These are phyloP conservation scores for Chaetodon trifasciatus DNA, from an alignment of 2,797 vertebrate species.

Conservation along the genomic window DNA sequence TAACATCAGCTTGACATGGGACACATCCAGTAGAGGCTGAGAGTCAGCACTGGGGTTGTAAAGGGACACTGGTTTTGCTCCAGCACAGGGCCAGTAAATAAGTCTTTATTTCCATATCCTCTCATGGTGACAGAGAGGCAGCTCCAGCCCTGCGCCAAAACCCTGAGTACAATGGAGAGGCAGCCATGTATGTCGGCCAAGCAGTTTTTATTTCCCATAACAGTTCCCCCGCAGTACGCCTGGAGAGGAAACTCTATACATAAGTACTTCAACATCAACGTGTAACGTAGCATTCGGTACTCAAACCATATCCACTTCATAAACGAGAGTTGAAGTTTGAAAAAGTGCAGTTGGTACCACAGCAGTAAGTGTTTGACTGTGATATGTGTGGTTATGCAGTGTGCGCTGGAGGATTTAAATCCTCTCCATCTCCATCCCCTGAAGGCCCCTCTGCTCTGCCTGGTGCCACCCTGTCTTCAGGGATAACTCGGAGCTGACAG, in stretches of 20 bases:
- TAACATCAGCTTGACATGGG: constrained; percentile 10
- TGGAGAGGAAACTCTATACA: constrained; percentile 59
- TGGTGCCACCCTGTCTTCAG: constrained; percentile 73
- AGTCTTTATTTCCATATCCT: constrained; percentile 67
- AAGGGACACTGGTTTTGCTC: constrained; percentile 60
- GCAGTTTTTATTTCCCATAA: constrained; percentile 65
- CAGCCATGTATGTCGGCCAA: constrained; percentile 56
- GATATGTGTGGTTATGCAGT: constrained; percentile 51
- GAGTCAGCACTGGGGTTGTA: constrained; percentile 42
- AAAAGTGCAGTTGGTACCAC: constrained; percentile 21
- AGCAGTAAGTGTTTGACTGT: constrained; percentile 48
- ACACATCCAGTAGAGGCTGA: constrained; percentile 48
- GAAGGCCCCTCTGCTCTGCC: constrained; percentile 49
- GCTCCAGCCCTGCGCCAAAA: constrained; percentile 58
- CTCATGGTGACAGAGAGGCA: constrained; percentile 62
- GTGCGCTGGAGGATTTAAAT: constrained; percentile 40
- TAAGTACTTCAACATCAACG: constrained; percentile 60
- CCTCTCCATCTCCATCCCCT: constrained; percentile 45
- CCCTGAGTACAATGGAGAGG: constrained; percentile 63
- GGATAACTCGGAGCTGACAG: constrained; percentile 64
- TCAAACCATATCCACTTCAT: constrained; percentile 36
- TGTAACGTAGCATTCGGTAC: constrained; percentile 21
- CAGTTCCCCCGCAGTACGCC: constrained; percentile 42
- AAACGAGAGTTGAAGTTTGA: constrained; percentile 41
- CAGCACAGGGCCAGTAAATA: constrained; percentile 59